phyloP scores from a whole-genome alignment of 92 coral and sea anemone species.

The Plumapathes pennacea region DNA sequence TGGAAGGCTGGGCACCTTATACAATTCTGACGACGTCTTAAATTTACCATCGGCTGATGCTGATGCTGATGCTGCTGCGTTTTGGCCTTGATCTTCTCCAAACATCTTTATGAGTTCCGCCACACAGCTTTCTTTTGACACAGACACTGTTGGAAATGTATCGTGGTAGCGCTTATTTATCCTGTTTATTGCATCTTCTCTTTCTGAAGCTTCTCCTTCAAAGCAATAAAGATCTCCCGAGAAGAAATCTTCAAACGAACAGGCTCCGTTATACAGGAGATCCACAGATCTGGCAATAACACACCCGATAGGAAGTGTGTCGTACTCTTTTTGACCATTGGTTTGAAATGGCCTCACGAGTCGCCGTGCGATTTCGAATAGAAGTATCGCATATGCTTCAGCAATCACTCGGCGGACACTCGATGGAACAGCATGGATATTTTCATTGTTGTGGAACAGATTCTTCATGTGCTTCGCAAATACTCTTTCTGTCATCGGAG shows the following conservation, averaged over 20 bases:
- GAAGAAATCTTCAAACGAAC: too few relatives aligned
- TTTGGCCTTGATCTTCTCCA: too few relatives aligned
- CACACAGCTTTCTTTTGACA: too few relatives aligned
- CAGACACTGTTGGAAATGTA: too few relatives aligned
- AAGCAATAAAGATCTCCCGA: constrained; percentile 12
- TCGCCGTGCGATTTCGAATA: constrained; percentile 45
- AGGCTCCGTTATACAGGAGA: neutral
- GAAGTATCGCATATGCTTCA: constrained; percentile 5
- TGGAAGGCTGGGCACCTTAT: too few relatives aligned
- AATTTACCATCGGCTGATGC: too few relatives aligned
- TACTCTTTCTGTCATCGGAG: neutral
- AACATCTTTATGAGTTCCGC: neutral
- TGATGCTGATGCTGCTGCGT: too few relatives aligned
- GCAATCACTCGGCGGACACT: too few relatives aligned
- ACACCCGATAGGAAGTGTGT: constrained; percentile 23
- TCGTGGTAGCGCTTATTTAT: too few relatives aligned
- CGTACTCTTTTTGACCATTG: neutral
- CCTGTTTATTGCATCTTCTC: neutral
- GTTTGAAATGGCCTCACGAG: too few relatives aligned
- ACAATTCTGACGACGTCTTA: too few relatives aligned
- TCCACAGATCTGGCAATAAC: constrained; percentile 8
- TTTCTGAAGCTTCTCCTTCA: neutral
- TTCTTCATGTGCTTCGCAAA: constrained; percentile 2
- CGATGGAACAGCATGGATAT: neutral
- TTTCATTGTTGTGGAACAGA: neutral